Conservation (phyloP, 2,797 vertebrate genomes). For the Falco biarmicus region DNA sequence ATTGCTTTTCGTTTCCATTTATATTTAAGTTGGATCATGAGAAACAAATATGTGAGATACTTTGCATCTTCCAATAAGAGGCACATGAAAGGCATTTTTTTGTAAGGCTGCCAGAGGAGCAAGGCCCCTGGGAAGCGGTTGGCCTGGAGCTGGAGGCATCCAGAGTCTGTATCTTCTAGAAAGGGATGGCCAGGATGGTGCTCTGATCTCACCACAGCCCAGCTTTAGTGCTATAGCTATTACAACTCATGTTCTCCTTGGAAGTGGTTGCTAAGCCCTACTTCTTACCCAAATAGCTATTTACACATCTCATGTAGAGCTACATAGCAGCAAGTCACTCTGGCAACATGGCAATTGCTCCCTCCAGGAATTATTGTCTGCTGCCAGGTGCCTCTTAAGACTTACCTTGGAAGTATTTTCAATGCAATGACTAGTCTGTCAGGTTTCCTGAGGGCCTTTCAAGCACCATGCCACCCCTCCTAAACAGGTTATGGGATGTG, state of each 20-base stretch:
- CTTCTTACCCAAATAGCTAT: neutral
- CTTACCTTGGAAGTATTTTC: neutral
- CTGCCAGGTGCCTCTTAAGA: neutral
- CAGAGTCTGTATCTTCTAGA: neutral
- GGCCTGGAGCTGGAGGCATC: neutral
- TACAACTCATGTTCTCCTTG: neutral
- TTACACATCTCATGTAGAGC: neutral
- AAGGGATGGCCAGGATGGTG: neutral
- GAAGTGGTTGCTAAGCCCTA: neutral
- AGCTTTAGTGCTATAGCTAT: neutral
- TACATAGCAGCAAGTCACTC: neutral
- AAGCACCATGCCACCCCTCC: neutral
- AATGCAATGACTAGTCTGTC: neutral
- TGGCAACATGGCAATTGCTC: neutral
- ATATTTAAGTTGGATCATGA: neutral
- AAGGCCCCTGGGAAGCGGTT: neutral
- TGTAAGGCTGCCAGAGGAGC: neutral
- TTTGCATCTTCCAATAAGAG: neutral
- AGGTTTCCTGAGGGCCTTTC: neutral
- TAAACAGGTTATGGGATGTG: neutral
- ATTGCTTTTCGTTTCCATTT: neutral
- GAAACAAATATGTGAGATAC: neutral
- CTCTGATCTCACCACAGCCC: neutral
- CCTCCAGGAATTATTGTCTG: neutral
- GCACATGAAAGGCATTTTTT: neutral